Conservation (phyloP, 35 echinoderm and acorn worm species). For the Nesometra sesokonis region DNA sequence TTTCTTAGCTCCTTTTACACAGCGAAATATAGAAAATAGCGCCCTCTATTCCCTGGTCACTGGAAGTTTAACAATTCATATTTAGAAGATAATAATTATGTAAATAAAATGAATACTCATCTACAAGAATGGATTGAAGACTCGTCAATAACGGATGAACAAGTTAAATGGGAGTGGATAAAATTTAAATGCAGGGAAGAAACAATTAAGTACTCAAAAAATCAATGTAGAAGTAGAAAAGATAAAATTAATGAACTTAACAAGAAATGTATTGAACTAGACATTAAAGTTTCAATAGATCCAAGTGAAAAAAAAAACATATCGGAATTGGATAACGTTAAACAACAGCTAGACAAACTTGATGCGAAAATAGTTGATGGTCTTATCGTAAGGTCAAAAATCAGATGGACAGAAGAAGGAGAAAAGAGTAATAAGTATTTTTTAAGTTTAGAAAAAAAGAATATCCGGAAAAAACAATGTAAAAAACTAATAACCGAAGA, state of each 20-base stretch:
- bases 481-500: background rate
- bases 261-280: background rate
- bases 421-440: conserved; percentile 8
- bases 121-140: too few species aligned
- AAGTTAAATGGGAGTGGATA: too few species aligned
- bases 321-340: background rate
- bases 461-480: background rate
- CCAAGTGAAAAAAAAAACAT: background rate
- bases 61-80: conserved; percentile 8
- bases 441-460: background rate
- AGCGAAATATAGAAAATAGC: too few species aligned
- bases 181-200: too few species aligned
- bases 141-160: too few species aligned
- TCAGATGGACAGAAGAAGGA: background rate
- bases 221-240: background rate
- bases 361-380: too few species aligned
- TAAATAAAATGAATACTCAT: background rate
- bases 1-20: too few species aligned
- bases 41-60: background rate
- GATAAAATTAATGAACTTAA: too few species aligned
- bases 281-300: too few species aligned
- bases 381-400: background rate
- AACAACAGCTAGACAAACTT: background rate
- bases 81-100: background rate
- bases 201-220: background rate